A percentile compares a stretch with the other conserved stretches of the same genome.
Conservation (phyloP, 2,113 vertebrate genomes). For the Scopus umbretta region DNA sequence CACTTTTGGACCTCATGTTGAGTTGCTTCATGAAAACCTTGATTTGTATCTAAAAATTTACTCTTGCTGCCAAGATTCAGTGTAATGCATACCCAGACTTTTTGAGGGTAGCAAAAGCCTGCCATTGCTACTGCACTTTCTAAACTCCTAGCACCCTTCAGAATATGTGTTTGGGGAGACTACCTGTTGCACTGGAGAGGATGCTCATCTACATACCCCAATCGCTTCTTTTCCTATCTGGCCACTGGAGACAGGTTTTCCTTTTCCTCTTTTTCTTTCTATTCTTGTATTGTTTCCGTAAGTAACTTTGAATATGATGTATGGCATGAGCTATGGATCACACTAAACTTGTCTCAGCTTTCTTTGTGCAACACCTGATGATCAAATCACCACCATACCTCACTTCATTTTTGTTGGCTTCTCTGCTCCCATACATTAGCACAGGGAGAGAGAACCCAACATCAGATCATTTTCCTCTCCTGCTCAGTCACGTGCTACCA, state of each 20-base stretch:
- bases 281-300: background rate
- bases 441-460: background rate
- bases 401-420: background rate
- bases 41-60: background rate
- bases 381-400: background rate
- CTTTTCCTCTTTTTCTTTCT: background rate
- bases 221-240: background rate
- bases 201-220: rapidly evolving
- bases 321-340: background rate
- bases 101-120: background rate
- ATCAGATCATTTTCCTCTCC: background rate
- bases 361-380: background rate
- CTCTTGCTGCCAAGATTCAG: background rate
- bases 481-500: background rate
- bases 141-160: background rate
- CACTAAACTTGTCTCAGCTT: background rate
- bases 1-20: background rate
- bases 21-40: background rate
- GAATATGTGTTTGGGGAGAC: background rate
- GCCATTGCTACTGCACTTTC: background rate
- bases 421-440: background rate
- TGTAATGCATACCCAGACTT: background rate
- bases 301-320: background rate
- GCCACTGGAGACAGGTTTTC: background rate
- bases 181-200: background rate